Evolutionary conservation across 2,888 invertebrate genomes (phyloP).

Genomic region (Mythimna vitellina): DNA sequence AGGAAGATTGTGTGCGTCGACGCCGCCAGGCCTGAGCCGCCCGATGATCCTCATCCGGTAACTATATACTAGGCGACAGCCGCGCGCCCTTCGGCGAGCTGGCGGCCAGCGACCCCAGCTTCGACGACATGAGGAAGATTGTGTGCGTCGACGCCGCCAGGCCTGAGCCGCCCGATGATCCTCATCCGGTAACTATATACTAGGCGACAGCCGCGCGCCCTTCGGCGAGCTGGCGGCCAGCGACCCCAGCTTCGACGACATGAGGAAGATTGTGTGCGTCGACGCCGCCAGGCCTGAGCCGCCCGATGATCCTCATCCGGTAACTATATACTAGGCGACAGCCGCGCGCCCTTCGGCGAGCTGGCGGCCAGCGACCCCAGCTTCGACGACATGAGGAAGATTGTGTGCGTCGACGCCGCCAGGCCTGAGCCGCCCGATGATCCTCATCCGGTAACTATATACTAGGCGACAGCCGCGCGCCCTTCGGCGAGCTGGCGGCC

Average conservation of each 20-base stretch:
- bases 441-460: slow-evolving; percentile 74
- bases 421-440: slow-evolving; percentile 94
- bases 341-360: slow-evolving; percentile 95
- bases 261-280: slow-evolving; percentile 97
- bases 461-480: slow-evolving; percentile 92
- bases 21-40: slow-evolving; percentile 94
- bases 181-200: slow-evolving; percentile 74
- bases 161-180: slow-evolving; percentile 93
- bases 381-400: slow-evolving; percentile 98
- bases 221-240: slow-evolving; percentile 96
- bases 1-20: slow-evolving; percentile 97
- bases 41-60: slow-evolving; percentile 86
- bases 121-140: slow-evolving; percentile 98
- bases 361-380: slow-evolving; percentile 95
- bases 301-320: slow-evolving; percentile 88
- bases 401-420: slow-evolving; percentile 95
- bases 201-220: slow-evolving; percentile 93
- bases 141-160: slow-evolving; percentile 95
- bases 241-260: slow-evolving; percentile 97
- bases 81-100: slow-evolving; percentile 96
- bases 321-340: slow-evolving; percentile 79
- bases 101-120: slow-evolving; percentile 95
- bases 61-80: slow-evolving; percentile 78
- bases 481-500: slow-evolving; percentile 96
- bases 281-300: slow-evolving; percentile 95